Evolutionary conservation across 2,888 invertebrate species (phyloP).

Genomic region (Yponomeuta sedellus): DNA sequence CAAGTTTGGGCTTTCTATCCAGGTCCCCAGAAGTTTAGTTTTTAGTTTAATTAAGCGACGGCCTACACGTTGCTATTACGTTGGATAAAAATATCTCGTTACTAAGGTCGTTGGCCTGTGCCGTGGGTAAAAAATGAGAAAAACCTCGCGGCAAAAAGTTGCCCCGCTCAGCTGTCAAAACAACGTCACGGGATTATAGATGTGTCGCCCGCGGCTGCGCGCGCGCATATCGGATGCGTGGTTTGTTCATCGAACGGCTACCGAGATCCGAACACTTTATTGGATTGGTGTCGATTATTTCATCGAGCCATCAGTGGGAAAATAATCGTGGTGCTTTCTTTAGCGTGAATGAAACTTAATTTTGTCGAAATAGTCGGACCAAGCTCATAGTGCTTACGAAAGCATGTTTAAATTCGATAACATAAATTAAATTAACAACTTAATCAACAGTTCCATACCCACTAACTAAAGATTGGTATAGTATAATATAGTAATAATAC

Average conservation of each 20-base stretch:
- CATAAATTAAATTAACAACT: too few relatives aligned
- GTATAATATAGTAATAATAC: too few relatives aligned
- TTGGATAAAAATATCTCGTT: conserved; percentile 53
- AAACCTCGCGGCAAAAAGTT: conserved; percentile 47
- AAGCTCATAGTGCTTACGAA: too few relatives aligned
- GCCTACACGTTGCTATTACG: conserved; percentile 61
- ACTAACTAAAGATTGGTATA: too few relatives aligned
- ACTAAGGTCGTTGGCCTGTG: conserved; percentile 50
- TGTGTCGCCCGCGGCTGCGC: conserved; percentile 55
- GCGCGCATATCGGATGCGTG: conserved; percentile 25
- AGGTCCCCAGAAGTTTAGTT: conserved; percentile 46
- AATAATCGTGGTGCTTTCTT: neutral
- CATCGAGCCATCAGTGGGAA: neutral
- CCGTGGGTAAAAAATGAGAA: conserved; percentile 36
- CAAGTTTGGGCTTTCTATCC: conserved; percentile 50
- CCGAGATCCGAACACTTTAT: neutral
- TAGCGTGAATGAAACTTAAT: too few relatives aligned
- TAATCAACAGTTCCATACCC: too few relatives aligned
- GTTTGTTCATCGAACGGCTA: conserved; percentile 17
- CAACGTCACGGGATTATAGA: conserved; percentile 70
- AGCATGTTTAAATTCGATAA: too few relatives aligned
- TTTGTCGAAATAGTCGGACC: too few relatives aligned
- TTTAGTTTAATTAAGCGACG: conserved; percentile 64
- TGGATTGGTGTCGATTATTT: neutral
- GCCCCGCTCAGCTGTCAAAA: conserved; percentile 56